Percentiles rank a stretch among this genome's conserved stretches.
These are phyloP conservation scores for Drosophila borborema DNA, from an alignment of 2,888 invertebrate species.

Conservation along the genomic window DNA sequence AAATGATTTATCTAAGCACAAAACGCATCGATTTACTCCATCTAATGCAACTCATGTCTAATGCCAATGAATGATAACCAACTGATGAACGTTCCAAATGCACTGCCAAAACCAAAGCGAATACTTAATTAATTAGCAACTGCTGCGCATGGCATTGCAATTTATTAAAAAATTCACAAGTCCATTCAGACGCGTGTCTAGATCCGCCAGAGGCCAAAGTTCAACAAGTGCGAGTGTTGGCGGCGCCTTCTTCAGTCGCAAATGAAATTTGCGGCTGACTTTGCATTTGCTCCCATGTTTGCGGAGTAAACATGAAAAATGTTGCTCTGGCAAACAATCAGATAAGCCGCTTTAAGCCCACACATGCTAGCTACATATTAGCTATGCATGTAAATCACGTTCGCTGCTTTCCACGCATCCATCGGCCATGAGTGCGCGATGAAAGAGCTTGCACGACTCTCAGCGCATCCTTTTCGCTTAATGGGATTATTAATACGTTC, in stretches of 20 bases:
- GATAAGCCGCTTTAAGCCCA: constrained; percentile 62
- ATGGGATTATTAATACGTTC: neutral
- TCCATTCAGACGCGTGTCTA: constrained; percentile 31
- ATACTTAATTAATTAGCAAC: constrained; percentile 58
- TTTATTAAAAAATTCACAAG: constrained; percentile 47
- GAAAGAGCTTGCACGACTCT: constrained; percentile 25
- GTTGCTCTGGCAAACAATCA: constrained; percentile 73
- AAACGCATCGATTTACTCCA: constrained; percentile 27
- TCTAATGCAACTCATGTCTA: constrained; percentile 49
- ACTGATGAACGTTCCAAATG: constrained; percentile 17
- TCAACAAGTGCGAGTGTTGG: constrained; percentile 72
- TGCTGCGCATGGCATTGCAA: constrained; percentile 57
- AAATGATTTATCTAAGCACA: constrained; percentile 53
- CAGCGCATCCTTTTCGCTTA: constrained; percentile 6
- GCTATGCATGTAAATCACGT: constrained; percentile 33
- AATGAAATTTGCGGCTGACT: constrained; percentile 69
- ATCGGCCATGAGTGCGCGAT: neutral
- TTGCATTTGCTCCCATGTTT: constrained; percentile 56
- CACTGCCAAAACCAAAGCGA: neutral
- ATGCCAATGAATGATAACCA: constrained; percentile 46
- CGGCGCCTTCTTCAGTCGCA: constrained; percentile 16
- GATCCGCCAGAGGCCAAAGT: constrained; percentile 22
- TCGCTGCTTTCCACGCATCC: neutral
- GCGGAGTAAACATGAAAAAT: constrained; percentile 69
- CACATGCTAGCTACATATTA: constrained; percentile 22